Conservation (phyloP, 2,113 vertebrate species). For the Kobus ellipsiprymnus region DNA sequence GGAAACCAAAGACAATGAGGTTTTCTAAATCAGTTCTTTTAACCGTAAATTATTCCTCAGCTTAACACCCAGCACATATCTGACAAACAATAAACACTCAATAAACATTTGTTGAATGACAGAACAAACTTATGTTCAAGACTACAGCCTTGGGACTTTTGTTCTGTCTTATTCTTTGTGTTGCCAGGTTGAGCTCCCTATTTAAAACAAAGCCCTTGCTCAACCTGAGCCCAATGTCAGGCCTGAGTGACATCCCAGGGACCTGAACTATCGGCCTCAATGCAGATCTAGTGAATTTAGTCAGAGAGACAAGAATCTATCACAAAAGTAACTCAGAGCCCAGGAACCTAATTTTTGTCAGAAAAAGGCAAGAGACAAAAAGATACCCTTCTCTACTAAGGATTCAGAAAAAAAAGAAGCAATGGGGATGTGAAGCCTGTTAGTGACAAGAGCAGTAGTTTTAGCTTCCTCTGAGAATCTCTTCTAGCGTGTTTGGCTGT, state of each 20-base stretch:
- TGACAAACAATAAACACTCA: background rate
- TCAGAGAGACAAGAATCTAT: background rate
- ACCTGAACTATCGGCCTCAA: background rate
- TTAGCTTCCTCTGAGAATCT: background rate
- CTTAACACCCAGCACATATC: background rate
- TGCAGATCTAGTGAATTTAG: background rate
- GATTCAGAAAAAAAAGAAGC: background rate
- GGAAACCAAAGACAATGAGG: background rate
- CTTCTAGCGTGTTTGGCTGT: background rate
- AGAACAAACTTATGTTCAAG: background rate
- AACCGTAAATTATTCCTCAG: background rate
- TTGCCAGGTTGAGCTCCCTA: background rate
- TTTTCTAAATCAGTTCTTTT: background rate
- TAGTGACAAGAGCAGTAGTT: background rate
- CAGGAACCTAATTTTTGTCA: background rate
- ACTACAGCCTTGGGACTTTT: background rate
- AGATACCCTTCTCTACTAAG: background rate
- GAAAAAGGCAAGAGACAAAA: background rate
- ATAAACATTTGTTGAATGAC: background rate
- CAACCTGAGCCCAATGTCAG: background rate
- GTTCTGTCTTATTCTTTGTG: background rate
- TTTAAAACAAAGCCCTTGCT: background rate
- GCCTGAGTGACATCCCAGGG: background rate
- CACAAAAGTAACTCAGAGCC: background rate
- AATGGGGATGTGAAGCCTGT: background rate